These are phyloP conservation scores for Hymenochirus boettgeri DNA, from an alignment of 2,113 vertebrate species.

Conservation along the genomic window DNA sequence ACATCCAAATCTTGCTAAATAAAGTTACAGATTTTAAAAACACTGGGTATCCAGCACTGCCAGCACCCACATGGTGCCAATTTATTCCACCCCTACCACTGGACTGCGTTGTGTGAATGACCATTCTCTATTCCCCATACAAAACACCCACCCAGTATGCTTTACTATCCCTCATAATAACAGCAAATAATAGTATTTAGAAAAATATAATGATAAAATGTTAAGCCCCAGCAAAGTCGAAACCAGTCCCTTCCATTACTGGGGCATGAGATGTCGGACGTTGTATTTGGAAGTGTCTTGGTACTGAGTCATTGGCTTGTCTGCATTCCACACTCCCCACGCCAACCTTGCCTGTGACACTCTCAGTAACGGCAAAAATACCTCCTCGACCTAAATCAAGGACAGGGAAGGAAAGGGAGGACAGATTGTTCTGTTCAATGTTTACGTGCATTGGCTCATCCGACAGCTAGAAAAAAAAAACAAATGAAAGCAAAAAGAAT, in stretches of 20 bases:
- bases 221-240: slow-evolving; percentile 51
- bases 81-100: no score
- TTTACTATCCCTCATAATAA: slow-evolving; percentile 59
- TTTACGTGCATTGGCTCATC: no score
- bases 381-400: slow-evolving; percentile 85
- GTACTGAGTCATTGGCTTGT: slow-evolving; percentile 98
- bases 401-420: neutral
- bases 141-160: slow-evolving; percentile 23
- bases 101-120: no score
- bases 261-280: slow-evolving; percentile 97
- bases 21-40: no score
- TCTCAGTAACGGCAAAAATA: slow-evolving; percentile 98
- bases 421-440: no score
- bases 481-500: no score
- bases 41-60: no score
- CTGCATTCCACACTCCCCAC: slow-evolving; percentile 95
- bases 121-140: no score
- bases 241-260: slow-evolving; percentile 66
- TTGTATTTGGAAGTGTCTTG: slow-evolving; percentile 98
- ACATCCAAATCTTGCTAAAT: no score
- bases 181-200: slow-evolving; percentile 80
- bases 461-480: no score
- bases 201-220: slow-evolving; percentile 82
- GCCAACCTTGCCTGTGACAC: slow-evolving; percentile 93
- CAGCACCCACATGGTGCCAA: no score